A percentile compares a stretch with the other conserved stretches of the same genome.
phyloP scores from a whole-genome alignment of 1,140 invertebrate species.

The Nasonia giraulti region DNA sequence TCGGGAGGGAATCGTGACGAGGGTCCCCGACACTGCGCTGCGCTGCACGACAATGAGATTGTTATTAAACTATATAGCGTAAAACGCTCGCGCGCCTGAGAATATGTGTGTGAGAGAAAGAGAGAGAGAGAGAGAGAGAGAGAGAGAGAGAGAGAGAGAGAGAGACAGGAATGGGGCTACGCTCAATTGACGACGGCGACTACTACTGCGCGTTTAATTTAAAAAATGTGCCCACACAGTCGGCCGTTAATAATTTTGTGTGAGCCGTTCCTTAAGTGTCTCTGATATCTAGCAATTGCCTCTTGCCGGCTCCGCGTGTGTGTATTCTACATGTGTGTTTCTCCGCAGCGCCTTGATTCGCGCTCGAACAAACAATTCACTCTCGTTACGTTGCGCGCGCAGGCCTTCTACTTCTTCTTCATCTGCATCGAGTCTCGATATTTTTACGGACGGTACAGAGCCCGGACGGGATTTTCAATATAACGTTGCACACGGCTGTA shows the following conservation, averaged over 20 bases:
- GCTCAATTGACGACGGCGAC: neutral
- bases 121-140: too few species aligned
- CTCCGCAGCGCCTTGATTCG: neutral
- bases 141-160: too few species aligned
- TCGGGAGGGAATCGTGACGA: neutral
- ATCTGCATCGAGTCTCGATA: neutral
- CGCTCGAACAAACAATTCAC: slow-evolving; percentile 23
- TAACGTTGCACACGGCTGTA: too few species aligned
- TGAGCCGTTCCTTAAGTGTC: slow-evolving; percentile 44
- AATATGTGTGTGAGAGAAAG: neutral
- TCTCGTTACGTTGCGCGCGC: neutral
- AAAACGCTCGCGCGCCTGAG: slow-evolving; percentile 1
- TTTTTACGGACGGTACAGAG: neutral
- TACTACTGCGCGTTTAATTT: slow-evolving; percentile 20
- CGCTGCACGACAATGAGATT: slow-evolving; percentile 27
- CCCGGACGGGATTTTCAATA: too few species aligned
- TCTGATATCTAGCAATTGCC: slow-evolving; percentile 44
- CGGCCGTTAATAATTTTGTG: slow-evolving; percentile 48
- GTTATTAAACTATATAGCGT: slow-evolving; percentile 45
- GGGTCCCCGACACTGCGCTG: too few species aligned
- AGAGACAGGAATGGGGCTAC: neutral
- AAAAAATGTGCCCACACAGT: slow-evolving; percentile 28
- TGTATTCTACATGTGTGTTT: neutral
- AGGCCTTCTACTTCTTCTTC: neutral
- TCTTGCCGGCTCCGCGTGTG: neutral